Evolutionary conservation across 2,113 vertebrate genomes (phyloP).

Genomic region (Aphyosemion australe): DNA sequence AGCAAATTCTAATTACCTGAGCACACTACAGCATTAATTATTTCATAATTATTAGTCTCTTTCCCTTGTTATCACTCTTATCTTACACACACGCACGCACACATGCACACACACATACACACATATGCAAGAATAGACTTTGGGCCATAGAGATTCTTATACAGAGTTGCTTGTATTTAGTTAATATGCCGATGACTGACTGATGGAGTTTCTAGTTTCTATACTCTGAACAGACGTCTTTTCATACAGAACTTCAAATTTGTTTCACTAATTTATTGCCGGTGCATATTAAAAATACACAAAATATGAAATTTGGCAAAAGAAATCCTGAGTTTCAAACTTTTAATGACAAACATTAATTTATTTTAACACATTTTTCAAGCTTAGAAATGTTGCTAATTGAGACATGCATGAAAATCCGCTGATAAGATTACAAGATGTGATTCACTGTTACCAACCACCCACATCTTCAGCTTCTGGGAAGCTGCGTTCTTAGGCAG

Average conservation of each 20-base stretch:
- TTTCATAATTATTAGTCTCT: constrained; percentile 37
- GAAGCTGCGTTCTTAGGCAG: constrained; percentile 19
- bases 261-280: constrained; percentile 26
- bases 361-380: background rate
- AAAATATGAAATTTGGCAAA: too few relatives aligned
- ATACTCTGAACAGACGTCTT: constrained; percentile 48
- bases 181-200: constrained; percentile 42
- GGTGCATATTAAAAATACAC: constrained; percentile 11
- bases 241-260: too few relatives aligned
- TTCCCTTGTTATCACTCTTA: constrained; percentile 9
- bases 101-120: too few relatives aligned
- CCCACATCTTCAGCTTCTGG: constrained; percentile 11
- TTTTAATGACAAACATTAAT: too few relatives aligned
- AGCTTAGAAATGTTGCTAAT: background rate
- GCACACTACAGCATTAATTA: constrained; percentile 45
- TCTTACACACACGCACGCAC: constrained; percentile 2
- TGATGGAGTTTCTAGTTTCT: constrained; percentile 61
- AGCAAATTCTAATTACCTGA: constrained; percentile 63
- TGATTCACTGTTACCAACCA: constrained; percentile 25
- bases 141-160: constrained; percentile 12
- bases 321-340: too few relatives aligned
- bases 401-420: background rate
- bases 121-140: background rate
- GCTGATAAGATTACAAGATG: constrained; percentile 23
- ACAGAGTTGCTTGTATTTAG: constrained; percentile 31